Conservation (phyloP, 2,797 vertebrate species). For the Malacoraja senta region DNA sequence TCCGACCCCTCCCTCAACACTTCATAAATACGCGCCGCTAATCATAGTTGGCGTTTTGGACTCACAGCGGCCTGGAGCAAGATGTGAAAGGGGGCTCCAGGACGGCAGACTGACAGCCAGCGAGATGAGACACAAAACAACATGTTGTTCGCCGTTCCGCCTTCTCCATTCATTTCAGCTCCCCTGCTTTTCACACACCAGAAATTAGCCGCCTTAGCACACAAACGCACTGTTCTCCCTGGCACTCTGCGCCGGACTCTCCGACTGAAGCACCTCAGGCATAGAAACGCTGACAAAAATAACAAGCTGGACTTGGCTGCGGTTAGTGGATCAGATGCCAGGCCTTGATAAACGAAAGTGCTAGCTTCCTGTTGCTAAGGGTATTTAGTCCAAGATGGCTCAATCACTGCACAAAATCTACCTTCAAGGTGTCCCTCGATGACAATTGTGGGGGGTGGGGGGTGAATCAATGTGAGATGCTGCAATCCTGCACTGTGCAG, state of each 20-base stretch:
- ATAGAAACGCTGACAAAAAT: background rate
- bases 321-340: background rate
- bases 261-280: background rate
- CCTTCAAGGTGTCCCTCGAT: background rate
- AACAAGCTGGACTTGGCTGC: background rate
- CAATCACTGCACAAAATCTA: background rate
- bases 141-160: background rate
- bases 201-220: background rate
- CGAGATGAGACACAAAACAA: background rate
- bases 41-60: background rate
- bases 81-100: background rate
- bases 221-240: background rate
- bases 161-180: background rate
- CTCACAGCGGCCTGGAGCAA: background rate
- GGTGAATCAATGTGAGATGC: background rate
- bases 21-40: background rate
- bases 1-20: background rate
- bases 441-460: no score
- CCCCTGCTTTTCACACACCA: background rate
- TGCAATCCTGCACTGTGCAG: background rate
- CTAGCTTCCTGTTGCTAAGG: conserved; percentile 5
- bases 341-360: background rate
- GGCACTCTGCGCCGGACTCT: background rate
- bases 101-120: background rate
- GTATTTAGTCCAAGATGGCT: background rate